Percentiles rank a stretch among this genome's conserved stretches.
These are phyloP conservation scores for Dinocampus coccinellae DNA, from an alignment of 2,888 invertebrate genomes.

Conservation along the genomic window DNA sequence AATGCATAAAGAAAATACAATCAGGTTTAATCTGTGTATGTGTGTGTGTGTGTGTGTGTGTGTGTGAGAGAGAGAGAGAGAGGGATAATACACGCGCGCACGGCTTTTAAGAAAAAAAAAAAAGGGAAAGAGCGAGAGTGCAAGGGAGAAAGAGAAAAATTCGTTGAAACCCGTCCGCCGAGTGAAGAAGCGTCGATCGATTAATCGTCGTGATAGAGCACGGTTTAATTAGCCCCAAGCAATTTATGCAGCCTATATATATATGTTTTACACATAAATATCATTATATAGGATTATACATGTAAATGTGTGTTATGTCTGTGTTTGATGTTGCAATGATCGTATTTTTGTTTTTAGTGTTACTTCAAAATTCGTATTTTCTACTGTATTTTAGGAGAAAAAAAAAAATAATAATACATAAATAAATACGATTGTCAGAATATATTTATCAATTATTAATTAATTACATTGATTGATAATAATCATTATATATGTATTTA, in stretches of 20 bases:
- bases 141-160: constrained; percentile 28
- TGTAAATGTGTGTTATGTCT: neutral
- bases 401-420: too few species aligned
- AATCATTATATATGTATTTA: too few species aligned
- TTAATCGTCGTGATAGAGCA: constrained; percentile 62
- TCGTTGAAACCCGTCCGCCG: constrained; percentile 38
- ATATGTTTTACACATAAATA: constrained; percentile 4
- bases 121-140: constrained; percentile 19
- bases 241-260: constrained; percentile 48
- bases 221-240: constrained; percentile 59
- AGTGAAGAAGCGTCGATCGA: constrained; percentile 55
- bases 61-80: neutral
- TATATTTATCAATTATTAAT: too few species aligned
- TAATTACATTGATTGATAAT: too few species aligned
- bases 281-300: neutral
- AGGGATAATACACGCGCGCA: constrained; percentile 13
- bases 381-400: too few species aligned
- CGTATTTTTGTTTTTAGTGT: constrained; percentile 25
- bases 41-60: neutral
- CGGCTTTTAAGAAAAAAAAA: constrained; percentile 1
- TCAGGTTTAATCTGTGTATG: neutral
- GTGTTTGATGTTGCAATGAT: constrained; percentile 26
- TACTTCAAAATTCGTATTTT: neutral
- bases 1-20: neutral
- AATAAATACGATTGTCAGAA: too few species aligned